Percentiles rank a stretch among this genome's conserved stretches.
Evolutionary conservation across 2,113 vertebrate genomes (phyloP).

Genomic region (Eurystomus gularis): DNA sequence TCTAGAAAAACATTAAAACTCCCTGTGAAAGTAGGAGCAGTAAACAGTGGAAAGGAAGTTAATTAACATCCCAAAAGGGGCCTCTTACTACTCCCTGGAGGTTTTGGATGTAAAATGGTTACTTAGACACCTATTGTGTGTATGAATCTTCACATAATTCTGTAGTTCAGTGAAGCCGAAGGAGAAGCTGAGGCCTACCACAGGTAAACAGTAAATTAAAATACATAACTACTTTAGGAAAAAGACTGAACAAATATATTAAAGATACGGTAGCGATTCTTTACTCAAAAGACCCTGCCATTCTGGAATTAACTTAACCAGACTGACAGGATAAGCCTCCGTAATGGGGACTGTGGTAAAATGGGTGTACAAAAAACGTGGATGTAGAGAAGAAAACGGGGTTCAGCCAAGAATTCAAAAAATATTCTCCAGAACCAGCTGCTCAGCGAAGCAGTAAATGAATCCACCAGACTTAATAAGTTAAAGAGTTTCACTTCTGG

Average conservation of each 20-base stretch:
- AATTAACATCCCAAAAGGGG: slow-evolving; percentile 64
- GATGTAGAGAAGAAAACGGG: not conserved
- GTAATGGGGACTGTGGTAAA: not conserved
- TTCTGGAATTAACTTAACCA: not conserved
- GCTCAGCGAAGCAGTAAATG: not conserved
- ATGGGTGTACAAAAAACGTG: not conserved
- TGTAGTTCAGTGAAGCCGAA: not conserved
- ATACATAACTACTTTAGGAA: not conserved
- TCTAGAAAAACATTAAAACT: slow-evolving; percentile 17
- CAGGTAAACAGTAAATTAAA: not conserved
- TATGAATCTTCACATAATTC: slow-evolving; percentile 20
- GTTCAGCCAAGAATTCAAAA: not conserved
- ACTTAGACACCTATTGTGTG: slow-evolving; percentile 46
- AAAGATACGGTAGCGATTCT: not conserved
- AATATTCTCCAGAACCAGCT: not conserved
- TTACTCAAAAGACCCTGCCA: not conserved
- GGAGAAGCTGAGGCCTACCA: not conserved
- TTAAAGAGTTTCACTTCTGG: not conserved
- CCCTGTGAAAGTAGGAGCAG: slow-evolving; percentile 30
- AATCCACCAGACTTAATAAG: not conserved
- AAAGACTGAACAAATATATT: not conserved
- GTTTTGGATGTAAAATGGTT: slow-evolving; percentile 42
- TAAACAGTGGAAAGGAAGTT: slow-evolving; percentile 61
- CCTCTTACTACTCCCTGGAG: slow-evolving; percentile 25
- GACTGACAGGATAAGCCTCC: not conserved